These are phyloP conservation scores for Eupithecia abbreviata DNA, from an alignment of 2,888 invertebrate species.

Conservation along the genomic window DNA sequence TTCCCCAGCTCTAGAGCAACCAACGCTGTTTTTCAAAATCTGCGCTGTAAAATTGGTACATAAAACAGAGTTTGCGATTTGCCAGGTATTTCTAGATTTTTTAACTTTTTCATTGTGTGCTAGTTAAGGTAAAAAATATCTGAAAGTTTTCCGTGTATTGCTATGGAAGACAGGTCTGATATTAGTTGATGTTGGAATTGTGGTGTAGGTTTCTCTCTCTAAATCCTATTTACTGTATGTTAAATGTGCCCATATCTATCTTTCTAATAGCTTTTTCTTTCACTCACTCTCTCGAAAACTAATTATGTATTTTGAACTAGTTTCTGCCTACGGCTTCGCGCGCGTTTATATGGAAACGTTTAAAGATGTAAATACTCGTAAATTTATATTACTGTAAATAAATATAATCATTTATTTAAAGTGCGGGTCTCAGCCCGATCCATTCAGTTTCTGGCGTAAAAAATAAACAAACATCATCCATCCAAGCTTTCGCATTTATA, in stretches of 20 bases:
- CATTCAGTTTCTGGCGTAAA: no score
- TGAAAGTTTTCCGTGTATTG: neutral
- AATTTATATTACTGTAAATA: no score
- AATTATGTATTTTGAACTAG: no score
- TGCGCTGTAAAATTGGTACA: constrained; percentile 32
- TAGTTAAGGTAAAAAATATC: no score
- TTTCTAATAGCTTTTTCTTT: neutral
- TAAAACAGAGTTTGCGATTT: constrained; percentile 13
- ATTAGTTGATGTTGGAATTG: neutral
- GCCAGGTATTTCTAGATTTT: constrained; percentile 1
- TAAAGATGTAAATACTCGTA: no score
- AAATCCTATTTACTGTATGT: neutral
- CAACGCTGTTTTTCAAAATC: constrained; percentile 45
- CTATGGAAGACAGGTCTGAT: neutral
- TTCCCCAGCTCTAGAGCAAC: constrained; percentile 16
- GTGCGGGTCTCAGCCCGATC: no score
- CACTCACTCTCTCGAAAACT: neutral
- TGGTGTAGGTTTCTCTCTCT: neutral
- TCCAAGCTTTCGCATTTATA: no score
- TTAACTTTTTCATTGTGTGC: neutral
- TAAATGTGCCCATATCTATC: neutral
- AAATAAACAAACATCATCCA: no score
- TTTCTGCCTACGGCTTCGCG: no score
- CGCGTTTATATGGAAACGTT: no score
- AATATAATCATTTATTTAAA: no score